A percentile compares a stretch with the other conserved stretches of the same genome.
These are phyloP conservation scores for Ylistrum balloti DNA, from an alignment of 1,140 invertebrate genomes.

Conservation along the genomic window DNA sequence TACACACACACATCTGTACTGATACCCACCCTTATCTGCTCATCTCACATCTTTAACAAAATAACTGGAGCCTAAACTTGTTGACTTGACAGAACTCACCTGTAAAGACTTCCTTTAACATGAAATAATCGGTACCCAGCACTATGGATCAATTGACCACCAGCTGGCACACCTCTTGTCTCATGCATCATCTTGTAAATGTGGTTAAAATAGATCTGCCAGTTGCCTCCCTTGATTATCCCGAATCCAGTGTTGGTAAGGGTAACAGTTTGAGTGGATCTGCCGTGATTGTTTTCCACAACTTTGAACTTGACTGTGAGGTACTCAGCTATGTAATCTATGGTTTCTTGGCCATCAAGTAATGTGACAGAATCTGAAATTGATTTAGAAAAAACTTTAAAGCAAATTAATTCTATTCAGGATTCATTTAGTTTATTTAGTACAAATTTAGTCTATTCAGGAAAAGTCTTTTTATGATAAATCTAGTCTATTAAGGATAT, in stretches of 20 bases:
- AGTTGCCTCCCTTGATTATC: not conserved
- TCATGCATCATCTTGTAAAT: constrained; percentile 13
- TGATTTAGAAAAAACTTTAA: too few relatives aligned
- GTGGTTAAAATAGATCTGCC: constrained; percentile 21
- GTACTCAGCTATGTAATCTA: not conserved
- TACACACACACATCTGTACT: too few relatives aligned
- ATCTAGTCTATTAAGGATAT: too few relatives aligned
- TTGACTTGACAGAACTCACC: not conserved
- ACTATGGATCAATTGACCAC: not conserved
- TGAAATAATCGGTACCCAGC: not conserved
- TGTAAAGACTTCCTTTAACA: not conserved
- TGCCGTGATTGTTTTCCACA: not conserved
- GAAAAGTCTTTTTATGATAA: too few relatives aligned
- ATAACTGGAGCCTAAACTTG: too few relatives aligned
- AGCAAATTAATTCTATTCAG: too few relatives aligned
- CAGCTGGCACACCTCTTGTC: not conserved
- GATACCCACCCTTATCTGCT: too few relatives aligned
- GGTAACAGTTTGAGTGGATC: not conserved
- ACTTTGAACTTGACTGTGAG: not conserved
- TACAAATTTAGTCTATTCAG: too few relatives aligned
- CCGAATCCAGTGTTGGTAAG: not conserved
- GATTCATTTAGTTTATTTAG: too few relatives aligned
- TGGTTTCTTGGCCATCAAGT: not conserved
- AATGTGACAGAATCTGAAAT: not conserved
- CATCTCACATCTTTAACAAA: too few relatives aligned